Evolutionary conservation across 2,113 vertebrate species (phyloP).

Genomic region (Neofelis nebulosa): DNA sequence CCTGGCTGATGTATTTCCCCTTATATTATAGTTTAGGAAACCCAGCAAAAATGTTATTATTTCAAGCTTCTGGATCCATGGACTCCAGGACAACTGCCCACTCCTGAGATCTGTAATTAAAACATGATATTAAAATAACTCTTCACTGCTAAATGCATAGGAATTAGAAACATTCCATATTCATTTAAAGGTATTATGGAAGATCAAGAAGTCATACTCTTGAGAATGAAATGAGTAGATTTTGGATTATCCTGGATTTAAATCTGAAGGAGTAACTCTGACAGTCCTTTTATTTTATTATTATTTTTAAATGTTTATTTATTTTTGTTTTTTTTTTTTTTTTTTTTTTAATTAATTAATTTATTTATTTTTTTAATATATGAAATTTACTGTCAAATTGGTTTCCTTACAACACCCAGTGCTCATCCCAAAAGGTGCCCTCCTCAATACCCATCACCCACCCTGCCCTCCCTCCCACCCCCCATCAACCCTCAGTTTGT

Average conservation of each 20-base stretch:
- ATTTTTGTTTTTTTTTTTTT: too few species aligned
- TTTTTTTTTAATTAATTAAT: too few species aligned
- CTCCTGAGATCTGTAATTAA: constrained; percentile 19
- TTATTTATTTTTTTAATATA: too few species aligned
- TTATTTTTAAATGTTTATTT: too few species aligned
- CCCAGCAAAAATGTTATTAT: neutral
- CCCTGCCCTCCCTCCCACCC: too few species aligned
- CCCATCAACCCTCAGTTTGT: too few species aligned
- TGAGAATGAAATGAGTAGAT: constrained; percentile 34
- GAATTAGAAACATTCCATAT: constrained; percentile 32
- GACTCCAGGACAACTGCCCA: neutral
- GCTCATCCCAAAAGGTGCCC: too few species aligned
- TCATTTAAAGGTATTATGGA: constrained; percentile 46
- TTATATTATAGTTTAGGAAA: neutral
- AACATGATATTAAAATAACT: constrained; percentile 24
- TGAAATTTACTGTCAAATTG: too few species aligned
- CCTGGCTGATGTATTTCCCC: neutral
- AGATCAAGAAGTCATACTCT: constrained; percentile 35
- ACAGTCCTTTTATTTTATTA: neutral
- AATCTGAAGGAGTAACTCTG: constrained; percentile 38
- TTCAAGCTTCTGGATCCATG: neutral
- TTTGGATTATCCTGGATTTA: constrained; percentile 62
- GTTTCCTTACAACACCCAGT: too few species aligned
- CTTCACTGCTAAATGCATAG: neutral
- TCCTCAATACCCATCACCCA: too few species aligned